These are phyloP conservation scores for Alloplasta piceator DNA, from an alignment of 2,888 invertebrate genomes.

Conservation along the genomic window DNA sequence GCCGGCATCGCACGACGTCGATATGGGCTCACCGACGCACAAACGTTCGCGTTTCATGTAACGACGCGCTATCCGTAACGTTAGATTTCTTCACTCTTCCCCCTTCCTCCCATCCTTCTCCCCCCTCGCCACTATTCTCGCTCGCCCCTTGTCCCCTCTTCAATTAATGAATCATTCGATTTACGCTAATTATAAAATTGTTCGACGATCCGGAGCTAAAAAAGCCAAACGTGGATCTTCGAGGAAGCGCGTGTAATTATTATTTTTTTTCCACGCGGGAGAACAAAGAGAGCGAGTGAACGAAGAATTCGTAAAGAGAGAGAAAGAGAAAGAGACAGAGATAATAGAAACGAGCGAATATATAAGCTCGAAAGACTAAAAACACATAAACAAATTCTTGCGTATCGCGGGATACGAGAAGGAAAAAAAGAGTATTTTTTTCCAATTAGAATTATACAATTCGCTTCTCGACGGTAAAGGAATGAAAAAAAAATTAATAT, in stretches of 20 bases:
- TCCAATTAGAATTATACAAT: constrained; percentile 13
- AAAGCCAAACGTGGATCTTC: neutral
- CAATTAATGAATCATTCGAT: constrained; percentile 71
- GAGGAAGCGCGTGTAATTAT: constrained; percentile 6
- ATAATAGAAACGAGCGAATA: neutral
- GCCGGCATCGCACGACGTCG: constrained; percentile 89
- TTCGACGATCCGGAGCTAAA: neutral
- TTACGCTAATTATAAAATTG: constrained; percentile 37
- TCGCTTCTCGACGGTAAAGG: constrained; percentile 4
- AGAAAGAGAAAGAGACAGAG: neutral
- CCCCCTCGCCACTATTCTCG: constrained; percentile 17
- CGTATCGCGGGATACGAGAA: neutral
- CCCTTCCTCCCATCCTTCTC: constrained; percentile 50
- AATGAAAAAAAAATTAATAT: neutral
- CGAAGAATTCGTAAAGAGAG: neutral
- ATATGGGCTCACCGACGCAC: constrained; percentile 91
- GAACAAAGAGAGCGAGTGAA: neutral
- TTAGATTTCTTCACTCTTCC: constrained; percentile 77
- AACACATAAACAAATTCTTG: constrained; percentile 11
- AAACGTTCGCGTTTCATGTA: constrained; percentile 90
- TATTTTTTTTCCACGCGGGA: neutral
- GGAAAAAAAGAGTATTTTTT: neutral
- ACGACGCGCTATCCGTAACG: constrained; percentile 80
- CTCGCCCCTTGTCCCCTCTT: constrained; percentile 58
- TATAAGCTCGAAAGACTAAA: neutral